A percentile compares a stretch with the other conserved stretches of the same genome.
Evolutionary conservation across 1,140 invertebrate genomes (phyloP).

Genomic region (Caenorhabditis tropicalis): DNA sequence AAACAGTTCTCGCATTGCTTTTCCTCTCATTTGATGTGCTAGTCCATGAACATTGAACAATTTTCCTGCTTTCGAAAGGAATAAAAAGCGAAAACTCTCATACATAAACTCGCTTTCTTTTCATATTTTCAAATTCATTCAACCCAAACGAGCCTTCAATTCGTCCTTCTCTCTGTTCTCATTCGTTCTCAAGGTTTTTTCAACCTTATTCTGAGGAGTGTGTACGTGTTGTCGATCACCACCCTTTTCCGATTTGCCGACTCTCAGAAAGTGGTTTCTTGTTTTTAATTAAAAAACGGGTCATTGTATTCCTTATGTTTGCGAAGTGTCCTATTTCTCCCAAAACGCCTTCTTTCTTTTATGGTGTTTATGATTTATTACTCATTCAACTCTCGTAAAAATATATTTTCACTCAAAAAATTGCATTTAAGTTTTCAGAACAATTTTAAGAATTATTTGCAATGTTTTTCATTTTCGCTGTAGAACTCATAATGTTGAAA

Average conservation of each 20-base stretch:
- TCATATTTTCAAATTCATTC: conserved; percentile 28
- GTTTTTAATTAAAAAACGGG: conserved; percentile 35
- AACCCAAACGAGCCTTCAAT: conserved; percentile 23
- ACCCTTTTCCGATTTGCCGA: conserved; percentile 2
- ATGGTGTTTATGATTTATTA: too few species aligned
- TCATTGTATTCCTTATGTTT: conserved; percentile 34
- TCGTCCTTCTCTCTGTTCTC: not conserved
- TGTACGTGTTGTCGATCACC: conserved; percentile 17
- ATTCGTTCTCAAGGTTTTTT: conserved; percentile 21
- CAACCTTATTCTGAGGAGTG: not conserved
- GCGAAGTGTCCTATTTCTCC: conserved; percentile 19
- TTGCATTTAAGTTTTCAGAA: too few species aligned
- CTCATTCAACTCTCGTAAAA: too few species aligned
- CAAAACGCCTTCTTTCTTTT: not conserved
- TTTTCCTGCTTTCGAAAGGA: not conserved
- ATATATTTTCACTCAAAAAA: too few species aligned
- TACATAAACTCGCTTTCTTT: not conserved
- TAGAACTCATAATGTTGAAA: too few species aligned
- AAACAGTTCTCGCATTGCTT: not conserved
- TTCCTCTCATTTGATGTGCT: too few species aligned
- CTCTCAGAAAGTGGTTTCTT: not conserved
- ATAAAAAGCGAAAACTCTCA: not conserved
- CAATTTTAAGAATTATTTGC: too few species aligned
- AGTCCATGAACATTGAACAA: not conserved
- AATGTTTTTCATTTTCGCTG: too few species aligned